Evolutionary conservation across 1,140 invertebrate species (phyloP), one percentile per base, ranked within the genome.

Genomic region (Brachionus plicatilis): DNA sequence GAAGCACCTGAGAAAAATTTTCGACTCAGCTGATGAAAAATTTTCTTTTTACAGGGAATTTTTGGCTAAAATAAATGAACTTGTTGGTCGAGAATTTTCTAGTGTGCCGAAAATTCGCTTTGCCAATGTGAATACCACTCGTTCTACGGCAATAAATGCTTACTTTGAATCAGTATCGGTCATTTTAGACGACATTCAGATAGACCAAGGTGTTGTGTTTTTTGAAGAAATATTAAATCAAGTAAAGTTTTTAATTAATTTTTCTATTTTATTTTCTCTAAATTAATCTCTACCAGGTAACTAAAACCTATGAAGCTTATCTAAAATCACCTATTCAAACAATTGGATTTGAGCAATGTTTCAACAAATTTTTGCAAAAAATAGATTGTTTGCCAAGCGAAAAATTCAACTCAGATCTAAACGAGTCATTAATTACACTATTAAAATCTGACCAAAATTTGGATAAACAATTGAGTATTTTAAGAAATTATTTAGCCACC

Each of bases 11-110:
- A 47, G 1, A 12, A 45, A 0, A 50, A 76, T 24, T 50, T 50
- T 76, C 6, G 72, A 76, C 17, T 76, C 72, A 12, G 24, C 2
- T 37, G 72, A 76, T 20, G 72, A 76, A 76, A 76, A 76, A 50
- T 76, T 47, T 29, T 50, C 9, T 20, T 76, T 76, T 76, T 76
- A 50, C 14, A 76, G 27, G 50, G 72, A 76, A 9, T 76, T 37
- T 50, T 47, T 76, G 2, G 6, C 20, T 14, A 76, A 76, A 76
- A 76, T 76, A 50, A 27, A 76, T 20, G 72, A 76, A 50, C 47
- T 72, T 43, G 5, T 72, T 41, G 3, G n/a, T 41, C 68, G 68
- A 24, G 68, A 72, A 43, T 72, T 72, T 9, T 43, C 33, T 8
- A 20, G 6, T 4, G 37, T 72, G 14, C 33, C 33, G 7, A 72